These are phyloP conservation scores for Drosophila quinaria DNA, from an alignment of 2,888 invertebrate species.

Conservation along the genomic window DNA sequence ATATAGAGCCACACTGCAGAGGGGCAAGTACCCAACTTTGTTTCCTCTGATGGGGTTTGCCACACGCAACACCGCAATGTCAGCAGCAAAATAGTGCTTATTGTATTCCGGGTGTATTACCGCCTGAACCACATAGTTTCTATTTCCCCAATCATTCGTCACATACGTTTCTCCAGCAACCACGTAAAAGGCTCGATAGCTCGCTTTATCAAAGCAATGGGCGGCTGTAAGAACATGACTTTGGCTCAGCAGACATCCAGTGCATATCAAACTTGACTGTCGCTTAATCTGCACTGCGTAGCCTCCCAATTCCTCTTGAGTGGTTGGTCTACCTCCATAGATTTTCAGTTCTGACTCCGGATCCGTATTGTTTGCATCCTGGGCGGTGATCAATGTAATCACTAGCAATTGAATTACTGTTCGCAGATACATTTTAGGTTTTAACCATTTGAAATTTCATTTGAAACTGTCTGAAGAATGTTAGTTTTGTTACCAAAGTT, in stretches of 20 bases:
- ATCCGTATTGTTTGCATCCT: neutral
- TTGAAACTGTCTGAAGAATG: neutral
- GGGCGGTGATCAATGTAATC: neutral
- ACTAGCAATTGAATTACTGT: neutral
- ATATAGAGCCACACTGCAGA: constrained; percentile 24
- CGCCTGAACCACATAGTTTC: constrained; percentile 21
- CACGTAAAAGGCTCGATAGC: constrained; percentile 11
- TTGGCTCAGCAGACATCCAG: constrained; percentile 33
- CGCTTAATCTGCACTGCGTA: constrained; percentile 34
- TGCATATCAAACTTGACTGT: constrained; percentile 20
- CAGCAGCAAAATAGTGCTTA: constrained; percentile 33
- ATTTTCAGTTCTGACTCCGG: constrained; percentile 17
- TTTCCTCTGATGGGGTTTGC: neutral
- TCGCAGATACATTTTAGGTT: neutral
- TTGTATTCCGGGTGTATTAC: constrained; percentile 33
- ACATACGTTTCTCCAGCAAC: constrained; percentile 16
- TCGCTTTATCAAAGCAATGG: constrained; percentile 41
- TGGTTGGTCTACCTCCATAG: constrained; percentile 18
- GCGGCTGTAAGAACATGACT: constrained; percentile 48
- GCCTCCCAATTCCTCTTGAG: constrained; percentile 26
- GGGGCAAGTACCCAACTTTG: constrained; percentile 20
- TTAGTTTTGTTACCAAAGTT: neutral
- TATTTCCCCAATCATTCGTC: too few relatives aligned
- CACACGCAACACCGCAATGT: constrained; percentile 45
- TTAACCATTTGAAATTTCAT: neutral